Evolutionary conservation across 2,888 invertebrate species (phyloP), one percentile per base, ranked within the genome.

Genomic region (Gibbula magus): DNA sequence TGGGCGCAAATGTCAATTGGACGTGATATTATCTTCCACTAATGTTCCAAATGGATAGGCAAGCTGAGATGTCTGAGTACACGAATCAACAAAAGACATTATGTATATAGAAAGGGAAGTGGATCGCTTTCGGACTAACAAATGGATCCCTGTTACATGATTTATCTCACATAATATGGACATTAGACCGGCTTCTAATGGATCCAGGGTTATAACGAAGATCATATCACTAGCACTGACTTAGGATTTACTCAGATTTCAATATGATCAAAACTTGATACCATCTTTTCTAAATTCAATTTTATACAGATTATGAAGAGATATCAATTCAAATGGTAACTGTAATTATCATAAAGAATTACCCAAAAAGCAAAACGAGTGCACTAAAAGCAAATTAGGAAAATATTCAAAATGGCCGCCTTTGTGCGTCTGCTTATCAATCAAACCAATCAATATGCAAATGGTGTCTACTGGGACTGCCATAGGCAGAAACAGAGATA

Each of bases 371-470:
- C 1, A 5, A 7, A 45, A 45, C 10, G 13, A 45, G 45, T 45
- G 45, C 45, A 45, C 5, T 45, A 7, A 45, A 45, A 45, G 10
- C 5, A 5, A 45, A 10, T 45, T 10, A 13, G 45, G 10, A 10
- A 20, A 70, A 70, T 35, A 35, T 70, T 70, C 70, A 70, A 70
- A 70, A 70, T 70, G 70, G 70, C 70, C 70, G 35, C 70, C 70
- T 35, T 32, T 70, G 25, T 22, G 70, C n/a, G 70, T 70, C 70
- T 70, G 70, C 39, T 61, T 70, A 70, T 70, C 70, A 39, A n/a
- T 39, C 20, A 20, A 20, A n/a, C 13, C 29, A 70, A 70, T 70
- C 70, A 70, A 70, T 70, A 70, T 39, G 13, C 35, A 70, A 39
- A 32, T 70, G 70, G 29, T 70, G 39, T 39, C 25, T 39, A 70